Base-by-base conservation (phyloP, 1,140 invertebrate species). In the Schlechtendalia chinensis region DNA sequence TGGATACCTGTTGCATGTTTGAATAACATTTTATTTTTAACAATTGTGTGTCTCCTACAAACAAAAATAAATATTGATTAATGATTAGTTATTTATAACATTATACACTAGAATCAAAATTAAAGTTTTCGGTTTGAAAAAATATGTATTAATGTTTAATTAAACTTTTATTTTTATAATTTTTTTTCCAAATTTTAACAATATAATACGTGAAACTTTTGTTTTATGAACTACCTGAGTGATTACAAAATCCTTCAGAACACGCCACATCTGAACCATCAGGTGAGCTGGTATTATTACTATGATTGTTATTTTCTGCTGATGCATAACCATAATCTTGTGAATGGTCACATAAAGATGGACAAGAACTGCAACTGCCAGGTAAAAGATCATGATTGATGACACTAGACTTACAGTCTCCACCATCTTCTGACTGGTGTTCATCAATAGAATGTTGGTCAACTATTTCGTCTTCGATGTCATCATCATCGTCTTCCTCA, bases 321-420 rank as follows among this genome's bases (percentile, higher is more conserved):
- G 93, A 94, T 27, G 91, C 93, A 84, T 94, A 95, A 50, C 93
- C 93, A 85, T 91, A 94, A 85, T 95, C 93, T 84, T 92, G 91
- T n/a, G 90, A 91, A 83, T 90, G 89, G 83, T 93, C 91, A 83
- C 89, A 91, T 4, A 88, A 89, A 22, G 88, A 89, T 83, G 81
- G 75, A 47, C 75, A 79, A 3, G 75, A 79, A 79, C 39, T 50
- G 61, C 75, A 79, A 16, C 58, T 79, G 19, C 58, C 75, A 27
- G 75, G 75, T 79, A 79, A 54, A 19, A 72, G 39, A 79, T 79
- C 75, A 79, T 79, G 75, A 47, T 45, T 79, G n/a, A 63, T 79
- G 12, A 45, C 58, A 63, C 14, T 63, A 27, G 75, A 79, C 27
- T 79, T 79, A 29, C 75, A 79, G 27, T 79, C 47, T 11, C 56